Base-by-base conservation (phyloP, 2,113 vertebrate genomes). In the Taxidea taxus region DNA sequence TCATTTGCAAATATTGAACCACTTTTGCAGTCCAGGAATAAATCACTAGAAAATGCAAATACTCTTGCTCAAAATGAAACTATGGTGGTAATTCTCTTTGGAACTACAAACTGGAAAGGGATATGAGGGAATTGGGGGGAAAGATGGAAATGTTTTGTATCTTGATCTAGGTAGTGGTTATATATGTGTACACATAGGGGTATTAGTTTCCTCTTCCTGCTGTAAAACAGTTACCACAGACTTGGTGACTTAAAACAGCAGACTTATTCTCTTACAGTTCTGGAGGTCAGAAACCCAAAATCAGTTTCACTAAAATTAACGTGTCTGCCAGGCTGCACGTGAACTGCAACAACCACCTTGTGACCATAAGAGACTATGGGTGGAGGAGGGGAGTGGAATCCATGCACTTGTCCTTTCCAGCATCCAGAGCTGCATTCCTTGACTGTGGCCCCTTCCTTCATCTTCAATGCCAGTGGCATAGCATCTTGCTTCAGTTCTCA, bases 231-330 rank as follows among this genome's bases (percentile, higher is more conserved):
- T 68, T 66, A 78, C 70, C 18, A 74, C 23, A 93, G 42, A 78
- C 58, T 77, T 82, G 42, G 54, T 90, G 44, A 13, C 44, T 94
- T 78, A 75, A 86, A 95, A 91, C 12, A 62, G 47, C 12, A 34
- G 62, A 77, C 6, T 84, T 84, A 87, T 82, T 81, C 84, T 91
- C 25, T 89, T 87, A 77, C 4, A 25, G 37, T 84, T 95, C 34
- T 77, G 16, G 25, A 86, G 42, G 44, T 64, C 66, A 90, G 66
- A 91, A 58, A 12, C 87, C 29, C 84, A 91, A 95, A 93, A 95
- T 60, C 44, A 84, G 49, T 92, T 83, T 87, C 56, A 37, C 60
- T 49, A 56, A 94, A 95, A 78, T 80, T 20, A 92, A 90, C 34
- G 6, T 81, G 7, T 49, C 37, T 82, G 31, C 84, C 82, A 47